phyloP scores from a whole-genome alignment of 2,797 vertebrate genomes.

The Xenopus petersii region DNA sequence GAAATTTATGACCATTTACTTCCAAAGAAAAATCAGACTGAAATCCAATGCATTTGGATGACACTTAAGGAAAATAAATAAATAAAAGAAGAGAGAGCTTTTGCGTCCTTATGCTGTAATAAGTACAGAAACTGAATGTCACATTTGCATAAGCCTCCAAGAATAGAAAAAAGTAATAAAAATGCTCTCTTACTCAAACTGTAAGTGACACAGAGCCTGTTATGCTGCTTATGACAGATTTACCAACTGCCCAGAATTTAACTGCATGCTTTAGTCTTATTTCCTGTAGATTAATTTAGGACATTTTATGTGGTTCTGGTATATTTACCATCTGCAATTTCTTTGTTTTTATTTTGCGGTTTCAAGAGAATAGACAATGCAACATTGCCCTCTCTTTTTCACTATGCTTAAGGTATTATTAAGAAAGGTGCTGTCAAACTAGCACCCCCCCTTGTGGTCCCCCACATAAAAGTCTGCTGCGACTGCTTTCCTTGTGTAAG shows the following conservation, averaged over 20 bases:
- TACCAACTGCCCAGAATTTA: constrained; percentile 22
- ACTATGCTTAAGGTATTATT: no score
- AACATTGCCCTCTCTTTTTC: no score
- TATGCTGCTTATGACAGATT: constrained; percentile 20
- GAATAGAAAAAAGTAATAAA: constrained; percentile 23
- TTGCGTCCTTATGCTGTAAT: constrained; percentile 20
- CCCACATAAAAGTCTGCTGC: no score
- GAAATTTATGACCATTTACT: constrained; percentile 4
- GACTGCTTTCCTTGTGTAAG: no score
- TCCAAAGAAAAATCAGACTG: constrained; percentile 9
- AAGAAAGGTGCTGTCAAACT: no score
- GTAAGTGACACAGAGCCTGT: constrained; percentile 16
- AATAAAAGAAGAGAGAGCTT: constrained; percentile 19
- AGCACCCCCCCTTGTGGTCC: no score
- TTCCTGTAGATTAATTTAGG: constrained; percentile 9
- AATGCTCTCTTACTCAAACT: background rate
- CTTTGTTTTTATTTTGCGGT: no score
- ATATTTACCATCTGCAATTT: constrained; percentile 3
- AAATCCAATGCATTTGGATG: background rate
- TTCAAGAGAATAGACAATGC: no score
- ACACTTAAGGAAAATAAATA: constrained; percentile 3
- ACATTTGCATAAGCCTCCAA: constrained; percentile 38
- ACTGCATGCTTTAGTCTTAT: constrained; percentile 9
- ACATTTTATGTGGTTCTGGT: background rate
- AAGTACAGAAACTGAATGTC: constrained; percentile 26